phyloP scores from a whole-genome alignment of 2,797 vertebrate genomes.

The Sebastes variabilis region DNA sequence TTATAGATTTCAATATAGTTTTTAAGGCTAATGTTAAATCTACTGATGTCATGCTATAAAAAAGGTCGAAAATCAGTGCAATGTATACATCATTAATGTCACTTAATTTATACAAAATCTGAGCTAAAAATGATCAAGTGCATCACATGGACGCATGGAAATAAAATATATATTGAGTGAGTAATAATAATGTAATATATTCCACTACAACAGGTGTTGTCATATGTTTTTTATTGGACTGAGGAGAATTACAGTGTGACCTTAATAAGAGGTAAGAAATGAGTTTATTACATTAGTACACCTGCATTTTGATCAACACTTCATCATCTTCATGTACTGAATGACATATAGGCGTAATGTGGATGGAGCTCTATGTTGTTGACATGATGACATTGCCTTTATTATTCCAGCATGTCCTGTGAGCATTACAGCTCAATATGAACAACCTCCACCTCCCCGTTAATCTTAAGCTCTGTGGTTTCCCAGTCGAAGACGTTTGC shows the following conservation, averaged over 20 bases:
- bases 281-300: no score
- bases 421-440: background rate
- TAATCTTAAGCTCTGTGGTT: accelerated
- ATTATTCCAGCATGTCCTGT: background rate
- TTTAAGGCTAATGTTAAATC: background rate
- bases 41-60: no score
- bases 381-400: background rate
- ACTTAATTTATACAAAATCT: no score
- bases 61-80: no score
- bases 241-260: background rate
- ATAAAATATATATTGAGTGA: background rate
- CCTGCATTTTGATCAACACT: background rate
- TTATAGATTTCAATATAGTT: background rate
- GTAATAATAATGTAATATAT: background rate
- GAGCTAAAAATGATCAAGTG: no score
- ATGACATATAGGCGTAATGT: background rate
- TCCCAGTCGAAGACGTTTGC: conserved; percentile 59
- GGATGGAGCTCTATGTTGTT: background rate
- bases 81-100: no score
- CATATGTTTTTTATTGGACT: background rate
- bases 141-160: no score
- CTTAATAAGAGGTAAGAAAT: no score
- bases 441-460: background rate
- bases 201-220: background rate
- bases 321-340: background rate